Conservation (phyloP, 1,140 invertebrate species). For the Neodiprion lecontei region DNA sequence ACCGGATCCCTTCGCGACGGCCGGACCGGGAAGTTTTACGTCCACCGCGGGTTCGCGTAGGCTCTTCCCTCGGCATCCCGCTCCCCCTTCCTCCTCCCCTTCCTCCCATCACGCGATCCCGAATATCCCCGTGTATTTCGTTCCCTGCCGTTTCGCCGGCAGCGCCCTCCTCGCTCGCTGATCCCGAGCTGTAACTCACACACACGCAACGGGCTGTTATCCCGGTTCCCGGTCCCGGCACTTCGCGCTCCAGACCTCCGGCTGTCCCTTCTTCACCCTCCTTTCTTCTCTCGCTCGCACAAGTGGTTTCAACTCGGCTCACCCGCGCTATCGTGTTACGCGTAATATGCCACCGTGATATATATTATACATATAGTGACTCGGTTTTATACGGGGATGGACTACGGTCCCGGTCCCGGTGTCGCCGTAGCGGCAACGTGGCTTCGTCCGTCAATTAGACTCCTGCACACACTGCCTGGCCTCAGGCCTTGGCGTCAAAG, state of each 20-base stretch:
- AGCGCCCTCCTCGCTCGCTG: not conserved
- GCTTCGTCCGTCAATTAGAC: not conserved
- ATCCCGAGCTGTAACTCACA: constrained; percentile 3
- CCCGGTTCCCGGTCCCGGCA: constrained; percentile 23
- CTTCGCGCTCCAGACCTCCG: not conserved
- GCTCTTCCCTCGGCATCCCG: not conserved
- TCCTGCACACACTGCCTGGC: not conserved
- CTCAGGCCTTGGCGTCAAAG: not conserved
- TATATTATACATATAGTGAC: constrained; percentile 20
- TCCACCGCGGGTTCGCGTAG: not conserved
- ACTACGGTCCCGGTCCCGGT: not conserved
- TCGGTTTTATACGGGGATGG: not conserved
- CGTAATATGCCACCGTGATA: constrained; percentile 18
- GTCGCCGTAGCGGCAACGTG: not conserved
- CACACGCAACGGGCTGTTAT: not conserved
- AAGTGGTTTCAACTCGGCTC: constrained; percentile 20
- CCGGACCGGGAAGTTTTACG: constrained; percentile 14
- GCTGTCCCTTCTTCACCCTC: constrained; percentile 18
- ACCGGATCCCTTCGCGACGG: not conserved
- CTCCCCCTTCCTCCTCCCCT: not conserved
- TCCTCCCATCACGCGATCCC: not conserved
- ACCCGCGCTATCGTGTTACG: constrained; percentile 16
- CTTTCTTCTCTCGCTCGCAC: constrained; percentile 28
- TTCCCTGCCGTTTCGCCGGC: not conserved
- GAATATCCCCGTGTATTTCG: constrained; percentile 6